These are phyloP conservation scores for Otis tarda DNA, from an alignment of 2,113 vertebrate genomes.

Conservation along the genomic window DNA sequence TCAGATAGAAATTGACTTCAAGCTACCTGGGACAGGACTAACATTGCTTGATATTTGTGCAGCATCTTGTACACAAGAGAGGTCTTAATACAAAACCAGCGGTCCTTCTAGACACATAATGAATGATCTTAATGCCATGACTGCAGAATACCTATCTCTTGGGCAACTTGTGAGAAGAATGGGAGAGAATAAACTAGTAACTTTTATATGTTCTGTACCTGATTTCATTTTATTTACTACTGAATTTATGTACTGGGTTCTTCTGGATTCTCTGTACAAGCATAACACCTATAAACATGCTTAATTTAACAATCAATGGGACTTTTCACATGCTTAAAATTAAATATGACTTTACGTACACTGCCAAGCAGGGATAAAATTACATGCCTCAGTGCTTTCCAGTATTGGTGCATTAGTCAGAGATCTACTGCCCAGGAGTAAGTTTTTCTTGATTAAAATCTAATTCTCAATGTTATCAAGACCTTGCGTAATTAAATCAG, in stretches of 20 bases:
- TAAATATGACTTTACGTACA: background rate
- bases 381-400: background rate
- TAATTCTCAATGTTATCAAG: background rate
- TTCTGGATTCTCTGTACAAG: background rate
- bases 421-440: background rate
- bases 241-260: background rate
- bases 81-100: background rate
- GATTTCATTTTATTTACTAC: background rate
- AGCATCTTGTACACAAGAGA: background rate
- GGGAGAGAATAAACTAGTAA: background rate
- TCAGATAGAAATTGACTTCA: background rate
- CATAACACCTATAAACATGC: background rate
- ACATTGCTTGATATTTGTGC: background rate
- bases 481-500: background rate
- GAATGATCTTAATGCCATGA: background rate
- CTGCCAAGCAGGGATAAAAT: slow-evolving; percentile 14
- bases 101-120: background rate
- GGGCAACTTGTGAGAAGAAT: background rate
- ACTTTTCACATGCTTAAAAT: background rate
- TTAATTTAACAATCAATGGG: background rate
- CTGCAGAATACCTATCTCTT: background rate
- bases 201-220: background rate
- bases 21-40: background rate
- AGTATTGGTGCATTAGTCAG: background rate
- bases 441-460: slow-evolving; percentile 21